Percentiles rank a stretch among this genome's conserved stretches.
phyloP scores from a whole-genome alignment of 1,140 invertebrate genomes.

The Drosophila parabipectinata region DNA sequence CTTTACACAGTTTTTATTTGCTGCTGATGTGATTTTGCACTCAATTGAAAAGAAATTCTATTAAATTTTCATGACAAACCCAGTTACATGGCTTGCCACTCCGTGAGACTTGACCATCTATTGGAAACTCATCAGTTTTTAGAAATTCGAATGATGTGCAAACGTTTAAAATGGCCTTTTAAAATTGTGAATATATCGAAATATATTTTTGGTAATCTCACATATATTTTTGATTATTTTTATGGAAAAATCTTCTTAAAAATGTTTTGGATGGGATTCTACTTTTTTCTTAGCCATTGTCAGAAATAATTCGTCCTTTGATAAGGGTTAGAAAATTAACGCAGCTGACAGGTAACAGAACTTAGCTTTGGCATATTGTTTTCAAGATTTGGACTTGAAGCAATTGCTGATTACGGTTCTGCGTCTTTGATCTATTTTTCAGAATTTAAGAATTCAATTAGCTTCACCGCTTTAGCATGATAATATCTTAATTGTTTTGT shows the following conservation, averaged over 20 bases:
- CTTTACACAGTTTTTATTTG: conserved; percentile 66
- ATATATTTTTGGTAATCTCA: background rate
- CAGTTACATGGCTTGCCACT: conserved; percentile 63
- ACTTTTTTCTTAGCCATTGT: conserved; percentile 20
- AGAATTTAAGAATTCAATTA: background rate
- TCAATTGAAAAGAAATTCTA: conserved; percentile 78
- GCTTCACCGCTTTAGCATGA: background rate
- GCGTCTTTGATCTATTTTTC: background rate
- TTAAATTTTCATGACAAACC: conserved; percentile 73
- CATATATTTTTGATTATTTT: background rate
- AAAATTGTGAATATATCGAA: background rate
- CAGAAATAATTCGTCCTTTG: conserved; percentile 39
- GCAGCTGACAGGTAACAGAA: conserved; percentile 28
- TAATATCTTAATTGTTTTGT: conserved; percentile 11
- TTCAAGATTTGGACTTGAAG: conserved; percentile 8
- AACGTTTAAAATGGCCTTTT: background rate
- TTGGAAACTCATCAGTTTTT: conserved; percentile 10
- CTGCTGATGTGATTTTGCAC: conserved; percentile 78
- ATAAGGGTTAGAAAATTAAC: conserved; percentile 30
- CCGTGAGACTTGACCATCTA: conserved; percentile 23
- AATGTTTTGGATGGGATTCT: background rate
- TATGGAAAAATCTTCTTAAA: background rate
- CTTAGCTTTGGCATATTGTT: conserved; percentile 18
- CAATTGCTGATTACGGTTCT: background rate
- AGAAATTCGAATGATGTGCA: conserved; percentile 31